Base-by-base conservation (phyloP, 1,140 invertebrate genomes). In the Magallana ariakensis region DNA sequence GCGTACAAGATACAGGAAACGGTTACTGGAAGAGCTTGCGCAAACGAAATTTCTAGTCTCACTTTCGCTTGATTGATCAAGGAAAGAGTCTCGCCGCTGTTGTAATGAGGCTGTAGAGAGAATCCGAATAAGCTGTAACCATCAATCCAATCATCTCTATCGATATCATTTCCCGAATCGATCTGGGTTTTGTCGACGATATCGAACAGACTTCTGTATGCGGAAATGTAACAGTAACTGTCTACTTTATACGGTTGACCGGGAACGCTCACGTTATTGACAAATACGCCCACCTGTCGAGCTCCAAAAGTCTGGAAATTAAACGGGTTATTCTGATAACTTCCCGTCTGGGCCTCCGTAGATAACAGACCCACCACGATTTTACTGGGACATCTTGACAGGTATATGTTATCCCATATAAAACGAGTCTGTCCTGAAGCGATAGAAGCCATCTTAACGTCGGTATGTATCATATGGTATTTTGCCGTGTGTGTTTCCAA, bases 51-150 rank as follows among this genome's bases (percentile, higher is more conserved):
- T 62, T 86, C 85, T 11, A 60, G 19, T 86, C 80, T 82, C 8
- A 83, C 80, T n/a, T 60, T 82, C 1, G 22, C 80, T 10, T 86
- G 10, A n/a, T 16, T 11, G 26, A 6, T 83, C 8, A 54, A 22
- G 1, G 84, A 33, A 8, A 80, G 54, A 53, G 54, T 11, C 2
- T 75, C 66, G 46, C 19, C 54, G 16, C 26, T 62, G 33, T 46
- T 16, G 19, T 62, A 84, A 5, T 22, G 13, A 16, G 70, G 85
- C 22, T 75, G 70, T 57, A 85, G 16, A 13, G 57, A n/a, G 58
- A 85, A 85, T 54, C 70, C 85, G 57, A 56, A 85, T 10, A 85
- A 13, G 9, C 54, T 26, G n/a, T 57, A 86, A 1, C 80, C 85
- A 11, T 46, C 10, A 19, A 19, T 15, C 26, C 80, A 86, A 22